phyloP scores from a whole-genome alignment of 2,888 invertebrate species.

The Lissonota sp. region DNA sequence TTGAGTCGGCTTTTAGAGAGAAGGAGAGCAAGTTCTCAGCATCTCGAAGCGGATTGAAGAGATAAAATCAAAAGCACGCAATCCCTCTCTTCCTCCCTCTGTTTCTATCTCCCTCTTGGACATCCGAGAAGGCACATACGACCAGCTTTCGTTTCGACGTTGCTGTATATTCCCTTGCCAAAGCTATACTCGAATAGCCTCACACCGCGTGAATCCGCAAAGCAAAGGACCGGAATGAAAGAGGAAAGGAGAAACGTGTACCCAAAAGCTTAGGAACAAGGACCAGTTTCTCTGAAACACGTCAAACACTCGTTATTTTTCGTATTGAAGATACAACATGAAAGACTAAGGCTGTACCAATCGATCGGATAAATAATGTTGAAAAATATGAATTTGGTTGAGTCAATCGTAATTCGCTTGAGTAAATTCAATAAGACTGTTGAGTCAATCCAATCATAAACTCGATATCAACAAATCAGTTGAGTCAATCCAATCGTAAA shows the following conservation, averaged over 20 bases:
- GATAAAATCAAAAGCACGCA: constrained; percentile 68
- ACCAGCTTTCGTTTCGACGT: constrained; percentile 19
- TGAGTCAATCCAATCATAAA: too few relatives aligned
- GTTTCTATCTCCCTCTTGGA: constrained; percentile 23
- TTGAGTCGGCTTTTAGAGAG: constrained; percentile 53
- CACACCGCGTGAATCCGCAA: constrained; percentile 9
- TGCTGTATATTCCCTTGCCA: constrained; percentile 24
- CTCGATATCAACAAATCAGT: too few relatives aligned
- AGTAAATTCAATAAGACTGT: too few relatives aligned
- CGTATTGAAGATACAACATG: not conserved
- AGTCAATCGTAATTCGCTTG: too few relatives aligned
- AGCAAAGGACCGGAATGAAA: constrained; percentile 11
- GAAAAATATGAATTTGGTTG: too few relatives aligned
- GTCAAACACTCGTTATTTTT: constrained; percentile 8
- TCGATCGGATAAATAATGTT: too few relatives aligned
- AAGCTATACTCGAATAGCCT: constrained; percentile 33
- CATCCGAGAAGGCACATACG: not conserved
- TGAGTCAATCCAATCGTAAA: too few relatives aligned
- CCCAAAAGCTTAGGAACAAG: constrained; percentile 4
- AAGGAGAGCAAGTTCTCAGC: constrained; percentile 22
- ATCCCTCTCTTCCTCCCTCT: constrained; percentile 31
- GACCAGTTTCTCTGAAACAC: constrained; percentile 12
- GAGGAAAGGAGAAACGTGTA: constrained; percentile 6
- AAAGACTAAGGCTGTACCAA: too few relatives aligned
- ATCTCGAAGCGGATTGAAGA: constrained; percentile 49